Percentiles rank a stretch among this genome's conserved stretches.
These are phyloP conservation scores for Piaya cayana DNA, from an alignment of 2,113 vertebrate species.

Conservation along the genomic window DNA sequence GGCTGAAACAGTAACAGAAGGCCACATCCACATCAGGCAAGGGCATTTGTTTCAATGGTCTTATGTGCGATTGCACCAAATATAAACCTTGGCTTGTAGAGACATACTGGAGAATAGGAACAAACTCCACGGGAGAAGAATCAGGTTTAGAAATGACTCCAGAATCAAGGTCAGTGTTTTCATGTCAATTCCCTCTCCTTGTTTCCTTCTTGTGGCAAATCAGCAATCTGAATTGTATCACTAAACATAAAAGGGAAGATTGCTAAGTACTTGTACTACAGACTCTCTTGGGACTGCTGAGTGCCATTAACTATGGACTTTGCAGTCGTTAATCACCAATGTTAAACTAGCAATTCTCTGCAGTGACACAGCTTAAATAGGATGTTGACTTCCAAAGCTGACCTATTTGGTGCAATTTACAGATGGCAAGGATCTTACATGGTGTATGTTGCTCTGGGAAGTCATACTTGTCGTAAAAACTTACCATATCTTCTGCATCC, in stretches of 20 bases:
- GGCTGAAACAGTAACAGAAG: background rate
- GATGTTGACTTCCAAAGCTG: background rate
- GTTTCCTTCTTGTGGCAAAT: background rate
- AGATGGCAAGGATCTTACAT: background rate
- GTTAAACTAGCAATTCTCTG: background rate
- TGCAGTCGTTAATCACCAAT: slow-evolving; percentile 7
- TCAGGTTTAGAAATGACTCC: background rate
- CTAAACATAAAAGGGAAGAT: background rate
- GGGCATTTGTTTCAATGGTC: background rate
- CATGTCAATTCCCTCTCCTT: background rate
- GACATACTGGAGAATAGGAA: background rate
- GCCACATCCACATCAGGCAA: background rate
- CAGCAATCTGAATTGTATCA: background rate
- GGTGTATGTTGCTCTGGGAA: background rate
- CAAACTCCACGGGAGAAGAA: background rate
- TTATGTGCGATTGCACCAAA: accelerated
- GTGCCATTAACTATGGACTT: background rate
- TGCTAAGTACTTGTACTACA: slow-evolving; percentile 3
- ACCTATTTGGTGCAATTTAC: background rate
- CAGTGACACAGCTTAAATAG: background rate
- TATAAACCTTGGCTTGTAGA: background rate
- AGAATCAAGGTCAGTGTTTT: background rate
- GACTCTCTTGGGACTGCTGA: background rate
- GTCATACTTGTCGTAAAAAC: background rate
- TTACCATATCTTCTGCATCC: background rate